Percentiles rank a stretch among this genome's conserved stretches.
These are phyloP conservation scores for Hucho hucho DNA, from an alignment of 2,113 vertebrate species.

Conservation along the genomic window DNA sequence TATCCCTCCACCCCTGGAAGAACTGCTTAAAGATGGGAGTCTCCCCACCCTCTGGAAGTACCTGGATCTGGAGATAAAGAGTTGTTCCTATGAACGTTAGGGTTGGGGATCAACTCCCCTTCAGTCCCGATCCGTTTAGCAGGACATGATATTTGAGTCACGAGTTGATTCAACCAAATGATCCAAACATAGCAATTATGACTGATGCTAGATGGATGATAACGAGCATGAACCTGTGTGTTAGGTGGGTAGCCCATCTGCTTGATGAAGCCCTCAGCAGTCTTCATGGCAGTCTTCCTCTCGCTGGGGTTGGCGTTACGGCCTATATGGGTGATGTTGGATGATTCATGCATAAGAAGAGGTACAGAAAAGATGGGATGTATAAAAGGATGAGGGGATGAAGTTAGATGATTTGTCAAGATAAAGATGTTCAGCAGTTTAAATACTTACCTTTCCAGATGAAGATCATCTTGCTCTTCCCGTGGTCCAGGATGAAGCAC, in stretches of 20 bases:
- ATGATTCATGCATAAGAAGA: background rate
- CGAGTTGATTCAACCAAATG: background rate
- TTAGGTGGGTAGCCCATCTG: conserved; percentile 86
- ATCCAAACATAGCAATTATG: background rate
- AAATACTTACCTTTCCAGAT: conserved; percentile 87
- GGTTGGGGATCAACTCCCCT: background rate
- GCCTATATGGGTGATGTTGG: conserved; percentile 68
- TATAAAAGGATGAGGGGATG: background rate
- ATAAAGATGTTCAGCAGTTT: background rate
- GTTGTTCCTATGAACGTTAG: background rate
- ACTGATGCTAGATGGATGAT: background rate
- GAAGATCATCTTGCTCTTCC: conserved; percentile 83
- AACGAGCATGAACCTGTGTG: conserved; percentile 77
- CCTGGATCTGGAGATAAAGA: conserved; percentile 81
- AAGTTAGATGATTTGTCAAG: background rate
- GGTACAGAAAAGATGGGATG: background rate
- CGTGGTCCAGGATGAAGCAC: conserved; percentile 89
- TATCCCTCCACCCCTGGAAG: conserved; percentile 86
- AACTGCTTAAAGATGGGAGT: conserved; percentile 92
- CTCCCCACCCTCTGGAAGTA: conserved; percentile 90
- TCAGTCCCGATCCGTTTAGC: background rate
- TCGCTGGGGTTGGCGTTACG: conserved; percentile 84
- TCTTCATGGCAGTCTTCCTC: conserved; percentile 90
- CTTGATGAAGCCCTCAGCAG: conserved; percentile 84
- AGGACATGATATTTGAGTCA: no score